Evolutionary conservation across 2,113 vertebrate genomes (phyloP), one percentile per base, ranked within the genome.

Genomic region (Tursiops truncatus): DNA sequence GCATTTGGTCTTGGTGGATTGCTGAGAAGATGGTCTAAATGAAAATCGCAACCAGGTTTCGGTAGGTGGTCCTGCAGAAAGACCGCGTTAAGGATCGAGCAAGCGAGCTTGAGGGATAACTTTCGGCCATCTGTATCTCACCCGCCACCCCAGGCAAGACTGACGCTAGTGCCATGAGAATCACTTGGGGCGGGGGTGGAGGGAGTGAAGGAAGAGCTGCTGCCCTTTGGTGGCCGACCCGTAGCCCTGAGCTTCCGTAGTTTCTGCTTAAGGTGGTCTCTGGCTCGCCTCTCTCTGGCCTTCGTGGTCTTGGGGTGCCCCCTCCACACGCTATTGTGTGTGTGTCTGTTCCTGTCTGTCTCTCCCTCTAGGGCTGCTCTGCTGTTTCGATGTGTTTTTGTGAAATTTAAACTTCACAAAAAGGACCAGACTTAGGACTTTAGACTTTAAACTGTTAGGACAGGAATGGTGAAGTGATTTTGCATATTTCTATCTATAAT

Each of bases 391-490:
- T 85, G 18, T n/a, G 44, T 68, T 96, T 86, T 62, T 87, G 47
- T 90, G 41, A 31, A 56, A 8, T 44, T 77, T 92, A 74, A 90
- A 58, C 8, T 89, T 74, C 44, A 47, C 44, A 47, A 11, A 47
- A 47, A 85, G 17, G 33, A 58, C 53, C 58, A 9, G 38, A 62
- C 8, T 93, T 93, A 58, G 71, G 28, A 47, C 31, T 83, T 92
- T 53, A 28, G 28, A 47, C 25, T 77, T 89, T 60, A 28, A 89
- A 65, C 17, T 62, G 25, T 89, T 81, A 74, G 73, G 41, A 86
- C 14, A 70, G 68, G 56, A 68, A 20, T 31, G 44, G 68, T 85
- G 41, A 96, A 50, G 50, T 88, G 74, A 63, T 96, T 73, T 89
- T 88, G 58, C 36, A 12, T 88, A 8, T 73, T 89, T 91, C 44